These are phyloP conservation scores for Limosa lapponica DNA, from an alignment of 2,797 vertebrate genomes.

Conservation along the genomic window DNA sequence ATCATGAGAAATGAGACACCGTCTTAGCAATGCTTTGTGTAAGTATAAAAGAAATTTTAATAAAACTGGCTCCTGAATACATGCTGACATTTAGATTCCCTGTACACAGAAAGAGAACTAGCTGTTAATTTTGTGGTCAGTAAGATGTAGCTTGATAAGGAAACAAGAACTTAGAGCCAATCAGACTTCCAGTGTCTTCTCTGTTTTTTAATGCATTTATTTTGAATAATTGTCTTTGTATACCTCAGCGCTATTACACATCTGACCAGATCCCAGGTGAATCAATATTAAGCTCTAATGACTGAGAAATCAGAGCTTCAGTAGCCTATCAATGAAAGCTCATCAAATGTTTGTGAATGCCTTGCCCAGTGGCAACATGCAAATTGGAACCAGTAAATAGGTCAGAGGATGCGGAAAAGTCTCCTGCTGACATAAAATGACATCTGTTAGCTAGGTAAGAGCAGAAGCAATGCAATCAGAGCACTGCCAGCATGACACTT, in stretches of 20 bases:
- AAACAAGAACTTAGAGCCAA: background rate
- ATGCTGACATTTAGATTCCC: background rate
- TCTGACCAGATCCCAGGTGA: background rate
- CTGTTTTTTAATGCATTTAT: background rate
- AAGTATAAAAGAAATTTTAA: background rate
- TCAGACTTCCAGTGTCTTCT: background rate
- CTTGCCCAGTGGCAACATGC: background rate
- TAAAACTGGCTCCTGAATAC: background rate
- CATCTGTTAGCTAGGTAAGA: conserved; percentile 21
- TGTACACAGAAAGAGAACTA: background rate
- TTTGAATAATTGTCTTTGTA: background rate
- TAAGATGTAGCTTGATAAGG: background rate
- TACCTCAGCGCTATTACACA: background rate
- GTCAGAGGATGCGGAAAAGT: conserved; percentile 10
- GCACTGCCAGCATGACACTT: background rate
- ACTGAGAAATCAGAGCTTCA: conserved; percentile 7
- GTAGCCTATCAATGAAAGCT: background rate
- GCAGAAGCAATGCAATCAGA: background rate
- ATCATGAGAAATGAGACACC: background rate
- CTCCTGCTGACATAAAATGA: conserved; percentile 30
- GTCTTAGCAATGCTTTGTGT: background rate
- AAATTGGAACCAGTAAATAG: conserved; percentile 6
- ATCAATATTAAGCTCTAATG: background rate
- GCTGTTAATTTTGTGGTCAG: background rate
- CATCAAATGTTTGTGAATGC: background rate